Percentiles rank a stretch among this genome's conserved stretches.
Conservation (phyloP, 2,888 invertebrate species). For the Andricus quercusramuli region DNA sequence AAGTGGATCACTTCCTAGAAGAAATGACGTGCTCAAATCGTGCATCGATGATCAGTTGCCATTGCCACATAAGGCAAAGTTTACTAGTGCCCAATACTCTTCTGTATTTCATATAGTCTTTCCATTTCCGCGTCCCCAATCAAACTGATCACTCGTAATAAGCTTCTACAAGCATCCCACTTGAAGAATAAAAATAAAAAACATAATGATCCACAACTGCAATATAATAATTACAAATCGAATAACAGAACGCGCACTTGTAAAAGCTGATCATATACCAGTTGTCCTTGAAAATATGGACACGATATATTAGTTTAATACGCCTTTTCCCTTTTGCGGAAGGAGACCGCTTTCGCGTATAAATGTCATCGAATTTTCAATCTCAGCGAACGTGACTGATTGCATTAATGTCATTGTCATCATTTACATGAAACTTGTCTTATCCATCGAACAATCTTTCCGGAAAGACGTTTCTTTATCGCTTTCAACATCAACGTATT, state of each 20-base stretch:
- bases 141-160: conserved; percentile 7
- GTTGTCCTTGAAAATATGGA: conserved; percentile 75
- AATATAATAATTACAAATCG: conserved; percentile 21
- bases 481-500: conserved; percentile 4
- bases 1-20: neutral
- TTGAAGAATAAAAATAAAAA: neutral
- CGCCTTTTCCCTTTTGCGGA: conserved; percentile 69
- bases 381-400: conserved; percentile 31
- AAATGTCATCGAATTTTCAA: conserved; percentile 39
- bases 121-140: neutral
- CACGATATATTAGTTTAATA: conserved; percentile 68
- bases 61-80: conserved; percentile 22
- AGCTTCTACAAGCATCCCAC: neutral
- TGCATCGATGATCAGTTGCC: conserved; percentile 9
- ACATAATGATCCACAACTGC: neutral
- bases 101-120: neutral
- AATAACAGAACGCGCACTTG: conserved; percentile 15
- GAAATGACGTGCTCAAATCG: conserved; percentile 1
- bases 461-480: conserved; percentile 35
- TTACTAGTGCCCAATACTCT: neutral
- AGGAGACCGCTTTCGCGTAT: conserved; percentile 63
- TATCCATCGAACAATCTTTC: conserved; percentile 20
- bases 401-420: conserved; percentile 36
- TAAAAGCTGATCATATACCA: conserved; percentile 61
- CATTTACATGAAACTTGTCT: conserved; percentile 24